Evolutionary conservation across 2,888 invertebrate genomes (phyloP).

Genomic region (Leptinotarsa rubiginosa): DNA sequence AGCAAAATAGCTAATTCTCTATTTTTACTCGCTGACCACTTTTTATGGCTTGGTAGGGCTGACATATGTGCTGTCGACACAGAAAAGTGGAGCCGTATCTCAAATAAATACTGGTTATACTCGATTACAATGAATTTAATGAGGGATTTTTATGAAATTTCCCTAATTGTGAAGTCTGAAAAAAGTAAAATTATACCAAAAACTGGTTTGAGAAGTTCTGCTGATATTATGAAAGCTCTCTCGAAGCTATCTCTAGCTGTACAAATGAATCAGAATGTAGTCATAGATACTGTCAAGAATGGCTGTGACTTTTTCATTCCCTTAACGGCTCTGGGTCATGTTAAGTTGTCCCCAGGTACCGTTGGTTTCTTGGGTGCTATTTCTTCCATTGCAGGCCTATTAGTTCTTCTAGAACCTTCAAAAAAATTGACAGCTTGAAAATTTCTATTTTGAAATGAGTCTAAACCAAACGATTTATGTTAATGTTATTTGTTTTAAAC

Average conservation of each 20-base stretch:
- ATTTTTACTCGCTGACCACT: conserved; percentile 86
- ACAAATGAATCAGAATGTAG: conserved; percentile 73
- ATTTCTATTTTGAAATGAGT: too few relatives aligned
- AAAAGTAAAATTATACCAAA: conserved; percentile 55
- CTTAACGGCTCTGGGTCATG: conserved; percentile 81
- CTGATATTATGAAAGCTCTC: conserved; percentile 53
- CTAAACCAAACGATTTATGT: too few relatives aligned
- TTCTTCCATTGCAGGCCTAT: conserved; percentile 84
- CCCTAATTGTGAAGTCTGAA: conserved; percentile 71
- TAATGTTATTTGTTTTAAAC: too few relatives aligned
- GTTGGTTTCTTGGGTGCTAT: conserved; percentile 83
- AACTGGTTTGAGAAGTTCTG: conserved; percentile 48
- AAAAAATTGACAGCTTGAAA: conserved; percentile 75
- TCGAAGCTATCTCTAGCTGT: conserved; percentile 49
- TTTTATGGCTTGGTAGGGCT: conserved; percentile 85
- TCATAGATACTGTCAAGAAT: conserved; percentile 88
- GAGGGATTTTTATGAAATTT: conserved; percentile 88
- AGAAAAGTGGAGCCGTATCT: conserved; percentile 79
- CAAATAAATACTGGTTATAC: conserved; percentile 87
- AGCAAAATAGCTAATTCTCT: conserved; percentile 84
- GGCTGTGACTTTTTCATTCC: conserved; percentile 90
- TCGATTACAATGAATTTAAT: conserved; percentile 83
- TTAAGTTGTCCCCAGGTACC: conserved; percentile 80
- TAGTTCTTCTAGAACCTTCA: conserved; percentile 81
- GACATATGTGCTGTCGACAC: conserved; percentile 77